Evolutionary conservation across 2,797 vertebrate genomes (phyloP), one percentile per base, ranked within the genome.

Genomic region (Crocodylus rhombifer): DNA sequence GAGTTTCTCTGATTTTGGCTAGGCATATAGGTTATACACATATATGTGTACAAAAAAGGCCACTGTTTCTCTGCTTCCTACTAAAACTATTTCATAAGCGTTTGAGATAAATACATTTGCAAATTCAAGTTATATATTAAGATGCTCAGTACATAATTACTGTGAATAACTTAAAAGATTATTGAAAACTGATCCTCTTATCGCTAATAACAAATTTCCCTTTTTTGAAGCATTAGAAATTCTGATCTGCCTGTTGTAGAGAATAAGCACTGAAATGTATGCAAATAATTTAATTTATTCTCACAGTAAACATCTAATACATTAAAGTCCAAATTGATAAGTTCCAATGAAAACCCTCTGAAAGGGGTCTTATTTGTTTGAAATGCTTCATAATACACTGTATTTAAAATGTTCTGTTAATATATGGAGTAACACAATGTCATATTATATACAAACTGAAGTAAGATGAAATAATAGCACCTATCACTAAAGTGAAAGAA

Each of bases 221-320:
- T 74, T 94, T 91, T 76, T 42, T 91, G 78, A 86, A 73, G 77
- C 30, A 94, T 96, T 93, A 93, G 76, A 94, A 91, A 95, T 96
- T 95, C 80, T 86, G 63, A 94, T 91, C n/a, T 79, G 79, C 65
- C 77, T 85, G 51, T 85, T 83, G 36, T 77, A 33, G n/a, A 91
- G 92, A 14, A 76, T 12, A 89, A 82, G 67, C 75, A 87, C 85
- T 94, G 76, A 93, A 95, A 95, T 92, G 67, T 71, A 94, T 93
- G 89, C 65, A 96, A 95, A 96, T 96, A 85, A 85, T 93, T 93
- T 95, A 91, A 95, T 96, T 94, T 95, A 94, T 96, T 94, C 89
- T 81, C 56, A 26, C 91, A 79, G 78, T 92, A 95, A 96, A 84
- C 57, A 90, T 83, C 36, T 82, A 80, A 89, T 89, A 93, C 30